phyloP scores from a whole-genome alignment of 2,888 invertebrate species.

The Mantis religiosa region DNA sequence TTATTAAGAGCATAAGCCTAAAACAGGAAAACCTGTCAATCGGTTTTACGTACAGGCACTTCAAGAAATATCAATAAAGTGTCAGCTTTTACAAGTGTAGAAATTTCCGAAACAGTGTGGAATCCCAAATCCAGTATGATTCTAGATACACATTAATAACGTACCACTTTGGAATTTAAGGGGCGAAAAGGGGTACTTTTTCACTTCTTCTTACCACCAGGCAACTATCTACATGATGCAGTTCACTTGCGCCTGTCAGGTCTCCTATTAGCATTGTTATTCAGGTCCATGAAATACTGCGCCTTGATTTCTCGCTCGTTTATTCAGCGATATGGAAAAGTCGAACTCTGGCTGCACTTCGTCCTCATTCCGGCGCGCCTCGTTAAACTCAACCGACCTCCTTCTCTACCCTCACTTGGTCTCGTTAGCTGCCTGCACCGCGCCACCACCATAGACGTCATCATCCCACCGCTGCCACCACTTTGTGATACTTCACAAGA shows the following conservation, averaged over 20 bases:
- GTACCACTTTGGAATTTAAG: neutral
- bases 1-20: too few species aligned
- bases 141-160: neutral
- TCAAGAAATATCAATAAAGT: too few species aligned
- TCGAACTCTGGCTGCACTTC: neutral
- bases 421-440: slow-evolving; percentile 1
- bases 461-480: neutral
- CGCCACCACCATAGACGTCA: neutral
- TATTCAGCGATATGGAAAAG: slow-evolving; percentile 27
- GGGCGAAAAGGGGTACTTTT: neutral
- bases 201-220: neutral
- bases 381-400: neutral
- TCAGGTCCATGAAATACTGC: slow-evolving; percentile 20
- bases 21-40: too few species aligned
- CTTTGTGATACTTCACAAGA: neutral
- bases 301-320: slow-evolving; percentile 23
- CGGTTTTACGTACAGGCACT: too few species aligned
- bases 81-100: neutral
- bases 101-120: neutral
- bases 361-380: slow-evolving; percentile 8
- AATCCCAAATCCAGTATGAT: neutral
- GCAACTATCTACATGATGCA: neutral
- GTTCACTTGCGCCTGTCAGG: slow-evolving; percentile 7
- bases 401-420: slow-evolving; percentile 3
- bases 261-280: slow-evolving; percentile 23